These are phyloP conservation scores for Gadus chalcogrammus DNA, from an alignment of 2,113 vertebrate species.

Conservation along the genomic window DNA sequence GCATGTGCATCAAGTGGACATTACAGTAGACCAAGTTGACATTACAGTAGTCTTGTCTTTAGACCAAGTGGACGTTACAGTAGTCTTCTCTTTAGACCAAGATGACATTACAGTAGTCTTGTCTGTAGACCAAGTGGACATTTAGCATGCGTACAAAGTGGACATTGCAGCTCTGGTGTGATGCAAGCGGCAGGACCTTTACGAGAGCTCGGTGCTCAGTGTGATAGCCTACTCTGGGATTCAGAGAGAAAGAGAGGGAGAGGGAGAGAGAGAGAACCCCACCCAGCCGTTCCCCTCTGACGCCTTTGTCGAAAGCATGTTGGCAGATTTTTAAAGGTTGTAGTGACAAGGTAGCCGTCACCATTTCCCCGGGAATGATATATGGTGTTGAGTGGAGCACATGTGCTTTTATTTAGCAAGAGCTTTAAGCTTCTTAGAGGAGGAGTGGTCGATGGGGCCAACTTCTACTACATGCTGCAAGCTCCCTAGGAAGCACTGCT, in stretches of 20 bases:
- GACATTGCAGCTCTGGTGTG: not conserved
- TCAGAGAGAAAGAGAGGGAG: not conserved
- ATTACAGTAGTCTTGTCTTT: no score
- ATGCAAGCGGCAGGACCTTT: not conserved
- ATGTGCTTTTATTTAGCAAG: slow-evolving; percentile 66
- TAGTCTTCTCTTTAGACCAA: no score
- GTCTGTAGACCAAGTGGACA: no score
- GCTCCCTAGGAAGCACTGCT: slow-evolving; percentile 25
- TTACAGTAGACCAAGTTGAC: no score
- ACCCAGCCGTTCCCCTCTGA: slow-evolving; percentile 18
- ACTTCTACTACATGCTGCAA: slow-evolving; percentile 43
- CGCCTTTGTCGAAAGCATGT: slow-evolving; percentile 38
- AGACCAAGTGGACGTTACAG: no score
- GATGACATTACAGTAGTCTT: no score
- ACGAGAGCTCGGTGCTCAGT: not conserved
- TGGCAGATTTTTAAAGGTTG: slow-evolving; percentile 55
- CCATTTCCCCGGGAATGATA: slow-evolving; percentile 56
- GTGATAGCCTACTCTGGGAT: not conserved
- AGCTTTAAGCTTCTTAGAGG: slow-evolving; percentile 19
- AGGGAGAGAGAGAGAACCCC: not conserved
- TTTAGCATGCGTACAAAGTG: no score
- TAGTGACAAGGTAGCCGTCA: slow-evolving; percentile 60
- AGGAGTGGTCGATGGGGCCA: slow-evolving; percentile 36
- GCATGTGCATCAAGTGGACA: no score
- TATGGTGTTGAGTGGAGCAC: slow-evolving; percentile 54